phyloP scores from a whole-genome alignment of 2,888 invertebrate species.

The Geotrupes spiniger region DNA sequence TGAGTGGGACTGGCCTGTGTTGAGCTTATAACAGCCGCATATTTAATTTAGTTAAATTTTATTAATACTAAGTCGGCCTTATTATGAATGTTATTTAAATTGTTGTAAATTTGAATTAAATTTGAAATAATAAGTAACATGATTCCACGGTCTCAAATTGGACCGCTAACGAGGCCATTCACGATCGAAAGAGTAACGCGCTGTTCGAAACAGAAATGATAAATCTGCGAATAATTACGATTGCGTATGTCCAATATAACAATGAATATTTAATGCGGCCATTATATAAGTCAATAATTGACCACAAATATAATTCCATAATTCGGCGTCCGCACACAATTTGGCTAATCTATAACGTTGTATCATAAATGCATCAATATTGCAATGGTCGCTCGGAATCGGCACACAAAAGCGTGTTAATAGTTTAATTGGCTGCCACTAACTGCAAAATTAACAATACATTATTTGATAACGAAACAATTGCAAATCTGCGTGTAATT shows the following conservation, averaged over 20 bases:
- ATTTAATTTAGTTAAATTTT: no score
- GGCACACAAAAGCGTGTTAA: conserved; percentile 17
- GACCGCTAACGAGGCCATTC: no score
- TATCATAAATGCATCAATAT: conserved; percentile 8
- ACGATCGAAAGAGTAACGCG: no score
- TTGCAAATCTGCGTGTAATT: conserved; percentile 7
- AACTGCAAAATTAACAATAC: conserved; percentile 13
- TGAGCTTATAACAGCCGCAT: no score
- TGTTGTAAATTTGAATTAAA: no score
- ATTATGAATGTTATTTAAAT: no score
- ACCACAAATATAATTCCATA: conserved; percentile 6
- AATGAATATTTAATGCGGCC: conserved; percentile 6
- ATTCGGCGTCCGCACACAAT: conserved; percentile 5
- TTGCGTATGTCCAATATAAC: neutral
- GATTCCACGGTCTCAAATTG: no score
- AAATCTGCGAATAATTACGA: no score
- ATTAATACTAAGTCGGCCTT: no score
- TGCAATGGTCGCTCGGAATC: conserved; percentile 9
- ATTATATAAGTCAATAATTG: conserved; percentile 6
- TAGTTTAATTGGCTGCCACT: conserved; percentile 14
- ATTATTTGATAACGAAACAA: conserved; percentile 7
- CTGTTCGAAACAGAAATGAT: no score
- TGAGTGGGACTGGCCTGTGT: no score
- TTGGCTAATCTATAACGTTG: conserved; percentile 7
- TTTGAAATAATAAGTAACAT: no score